Evolutionary conservation across 35 echinoderm and acorn worm genomes (phyloP).

Genomic region (Lytechinus variegatus): DNA sequence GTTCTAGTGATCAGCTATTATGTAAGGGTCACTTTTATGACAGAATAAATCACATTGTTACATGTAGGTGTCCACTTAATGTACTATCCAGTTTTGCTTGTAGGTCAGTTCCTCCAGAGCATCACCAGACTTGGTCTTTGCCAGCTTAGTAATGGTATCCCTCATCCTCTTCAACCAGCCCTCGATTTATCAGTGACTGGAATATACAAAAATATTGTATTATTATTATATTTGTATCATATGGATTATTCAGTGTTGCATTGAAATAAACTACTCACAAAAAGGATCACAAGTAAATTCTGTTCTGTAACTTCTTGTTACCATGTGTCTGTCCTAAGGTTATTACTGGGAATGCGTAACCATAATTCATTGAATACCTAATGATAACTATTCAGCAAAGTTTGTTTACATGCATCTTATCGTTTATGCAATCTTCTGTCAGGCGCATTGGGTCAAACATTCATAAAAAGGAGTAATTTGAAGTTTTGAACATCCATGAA

Average conservation of each 20-base stretch:
- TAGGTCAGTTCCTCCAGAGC: slow-evolving; percentile 46
- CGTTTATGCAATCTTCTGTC: slow-evolving; percentile 47
- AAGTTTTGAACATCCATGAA: slow-evolving; percentile 49
- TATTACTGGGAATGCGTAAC: slow-evolving; percentile 42
- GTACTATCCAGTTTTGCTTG: slow-evolving; percentile 46
- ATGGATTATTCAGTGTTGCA: slow-evolving; percentile 51
- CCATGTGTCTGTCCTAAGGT: slow-evolving; percentile 44
- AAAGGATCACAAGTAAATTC: too few relatives aligned
- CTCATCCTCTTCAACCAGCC: slow-evolving; percentile 46
- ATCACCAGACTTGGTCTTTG: too few relatives aligned
- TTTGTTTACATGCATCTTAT: slow-evolving; percentile 47
- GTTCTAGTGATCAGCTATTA: not conserved
- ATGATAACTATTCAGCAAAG: slow-evolving; percentile 47
- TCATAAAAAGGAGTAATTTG: slow-evolving; percentile 47
- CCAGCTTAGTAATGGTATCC: slow-evolving; percentile 46
- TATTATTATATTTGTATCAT: slow-evolving; percentile 51
- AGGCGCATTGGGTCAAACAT: slow-evolving; percentile 49
- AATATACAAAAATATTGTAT: slow-evolving; percentile 54
- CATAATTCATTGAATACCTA: slow-evolving; percentile 48
- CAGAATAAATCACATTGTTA: slow-evolving; percentile 35
- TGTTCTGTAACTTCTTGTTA: slow-evolving; percentile 51
- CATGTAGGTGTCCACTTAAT: slow-evolving; percentile 37
- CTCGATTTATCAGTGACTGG: slow-evolving; percentile 44
- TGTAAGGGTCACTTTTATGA: not conserved
- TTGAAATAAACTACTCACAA: slow-evolving; percentile 53